phyloP scores from a whole-genome alignment of 2,113 vertebrate species.

The Oxygymnocypris stewartii region DNA sequence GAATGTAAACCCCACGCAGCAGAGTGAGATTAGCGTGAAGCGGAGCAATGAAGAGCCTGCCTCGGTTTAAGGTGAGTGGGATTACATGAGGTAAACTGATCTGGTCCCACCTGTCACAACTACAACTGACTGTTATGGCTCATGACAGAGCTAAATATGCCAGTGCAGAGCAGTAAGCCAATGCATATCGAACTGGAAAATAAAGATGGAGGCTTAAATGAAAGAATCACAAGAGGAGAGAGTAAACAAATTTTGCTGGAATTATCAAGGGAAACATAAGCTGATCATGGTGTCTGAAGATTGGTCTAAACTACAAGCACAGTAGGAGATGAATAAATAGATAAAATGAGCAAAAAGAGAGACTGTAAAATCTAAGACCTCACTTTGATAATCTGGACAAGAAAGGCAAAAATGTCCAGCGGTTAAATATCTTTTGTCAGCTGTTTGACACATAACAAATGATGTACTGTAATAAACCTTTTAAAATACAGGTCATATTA shows the following conservation, averaged over 20 bases:
- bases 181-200: neutral
- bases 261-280: constrained; percentile 37
- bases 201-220: neutral
- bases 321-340: neutral
- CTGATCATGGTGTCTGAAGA: constrained; percentile 29
- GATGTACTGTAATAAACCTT: neutral
- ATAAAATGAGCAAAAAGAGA: neutral
- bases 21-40: constrained; percentile 53
- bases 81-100: constrained; percentile 61
- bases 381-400: neutral
- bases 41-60: constrained; percentile 51
- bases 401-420: neutral
- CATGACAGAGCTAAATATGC: constrained; percentile 41
- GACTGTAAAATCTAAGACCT: neutral
- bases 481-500: neutral
- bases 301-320: neutral
- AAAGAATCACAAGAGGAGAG: neutral
- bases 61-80: constrained; percentile 57
- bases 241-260: neutral
- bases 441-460: neutral
- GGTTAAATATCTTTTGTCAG: neutral
- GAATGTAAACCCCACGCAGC: constrained; percentile 23
- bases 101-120: constrained; percentile 53
- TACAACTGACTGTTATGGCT: constrained; percentile 36
- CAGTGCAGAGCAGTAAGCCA: neutral